A percentile compares a stretch with the other conserved stretches of the same genome.
These are phyloP conservation scores for Heliconius hermathena DNA, from an alignment of 1,140 invertebrate species.

Conservation along the genomic window DNA sequence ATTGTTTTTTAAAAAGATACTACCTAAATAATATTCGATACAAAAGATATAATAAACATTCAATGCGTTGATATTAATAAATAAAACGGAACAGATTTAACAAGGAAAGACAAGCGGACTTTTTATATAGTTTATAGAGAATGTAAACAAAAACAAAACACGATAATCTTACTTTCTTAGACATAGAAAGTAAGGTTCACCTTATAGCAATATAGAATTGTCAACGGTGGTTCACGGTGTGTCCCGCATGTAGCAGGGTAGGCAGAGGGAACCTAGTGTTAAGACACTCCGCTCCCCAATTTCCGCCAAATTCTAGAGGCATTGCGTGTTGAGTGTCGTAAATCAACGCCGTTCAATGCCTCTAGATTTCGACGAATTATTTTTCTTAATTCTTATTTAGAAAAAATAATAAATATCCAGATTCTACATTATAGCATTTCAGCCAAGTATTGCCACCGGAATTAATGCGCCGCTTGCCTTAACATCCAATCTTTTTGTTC, in stretches of 20 bases:
- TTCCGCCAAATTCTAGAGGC: too few relatives aligned
- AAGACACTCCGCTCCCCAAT: too few relatives aligned
- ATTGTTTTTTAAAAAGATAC: too few relatives aligned
- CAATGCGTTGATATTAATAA: neutral
- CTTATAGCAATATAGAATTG: neutral
- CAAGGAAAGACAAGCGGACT: neutral
- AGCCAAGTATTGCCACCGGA: conserved; percentile 60
- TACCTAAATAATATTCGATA: too few relatives aligned
- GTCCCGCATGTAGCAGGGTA: neutral
- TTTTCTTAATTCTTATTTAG: neutral
- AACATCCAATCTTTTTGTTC: conserved; percentile 58
- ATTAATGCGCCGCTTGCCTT: conserved; percentile 66
- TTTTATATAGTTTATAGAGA: neutral
- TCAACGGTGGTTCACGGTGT: neutral
- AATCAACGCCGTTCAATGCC: too few relatives aligned
- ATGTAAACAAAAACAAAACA: neutral
- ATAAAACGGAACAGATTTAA: neutral
- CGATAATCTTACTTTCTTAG: neutral
- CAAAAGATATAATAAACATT: too few relatives aligned
- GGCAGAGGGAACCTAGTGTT: too few relatives aligned
- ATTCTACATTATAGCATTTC: conserved; percentile 17
- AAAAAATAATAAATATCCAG: neutral
- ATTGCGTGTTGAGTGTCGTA: too few relatives aligned
- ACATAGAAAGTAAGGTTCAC: neutral
- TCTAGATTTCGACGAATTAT: too few relatives aligned